phyloP scores from a whole-genome alignment of 1,140 invertebrate species.

The Aphelenchoides besseyi region DNA sequence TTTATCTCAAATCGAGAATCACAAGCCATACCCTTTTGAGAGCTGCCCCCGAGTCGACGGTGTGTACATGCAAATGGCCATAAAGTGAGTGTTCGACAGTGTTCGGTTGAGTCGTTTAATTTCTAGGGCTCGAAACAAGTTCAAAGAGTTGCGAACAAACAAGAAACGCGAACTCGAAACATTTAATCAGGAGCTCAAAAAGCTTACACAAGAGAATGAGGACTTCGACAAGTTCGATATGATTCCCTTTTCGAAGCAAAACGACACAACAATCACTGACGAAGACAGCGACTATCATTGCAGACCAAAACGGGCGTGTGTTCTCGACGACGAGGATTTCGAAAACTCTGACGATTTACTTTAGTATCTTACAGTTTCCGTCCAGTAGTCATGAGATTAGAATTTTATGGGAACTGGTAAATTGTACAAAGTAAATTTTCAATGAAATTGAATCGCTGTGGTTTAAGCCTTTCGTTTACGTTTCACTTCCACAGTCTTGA shows the following conservation, averaged over 20 bases:
- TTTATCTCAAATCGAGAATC: no score
- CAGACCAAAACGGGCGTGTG: background rate
- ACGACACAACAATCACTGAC: no score
- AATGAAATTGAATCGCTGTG: background rate
- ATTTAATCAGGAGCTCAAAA: background rate
- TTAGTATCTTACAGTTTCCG: background rate
- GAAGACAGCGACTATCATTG: background rate
- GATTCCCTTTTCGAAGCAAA: background rate
- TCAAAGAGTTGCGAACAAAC: background rate
- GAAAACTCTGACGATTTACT: background rate
- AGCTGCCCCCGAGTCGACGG: background rate
- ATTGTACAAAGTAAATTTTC: no score
- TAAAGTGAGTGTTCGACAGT: background rate
- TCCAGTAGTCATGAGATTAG: no score
- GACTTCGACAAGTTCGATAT: background rate
- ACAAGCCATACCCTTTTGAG: background rate
- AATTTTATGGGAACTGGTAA: no score
- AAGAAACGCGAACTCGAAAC: background rate
- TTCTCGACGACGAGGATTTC: background rate
- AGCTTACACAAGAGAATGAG: conserved; percentile 1
- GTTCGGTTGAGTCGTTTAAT: background rate
- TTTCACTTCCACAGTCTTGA: background rate
- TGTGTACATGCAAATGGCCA: background rate
- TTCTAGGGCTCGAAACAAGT: background rate
- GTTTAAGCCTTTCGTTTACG: background rate